Conservation (phyloP, 2,113 vertebrate genomes). For the Entelurus aequoreus region DNA sequence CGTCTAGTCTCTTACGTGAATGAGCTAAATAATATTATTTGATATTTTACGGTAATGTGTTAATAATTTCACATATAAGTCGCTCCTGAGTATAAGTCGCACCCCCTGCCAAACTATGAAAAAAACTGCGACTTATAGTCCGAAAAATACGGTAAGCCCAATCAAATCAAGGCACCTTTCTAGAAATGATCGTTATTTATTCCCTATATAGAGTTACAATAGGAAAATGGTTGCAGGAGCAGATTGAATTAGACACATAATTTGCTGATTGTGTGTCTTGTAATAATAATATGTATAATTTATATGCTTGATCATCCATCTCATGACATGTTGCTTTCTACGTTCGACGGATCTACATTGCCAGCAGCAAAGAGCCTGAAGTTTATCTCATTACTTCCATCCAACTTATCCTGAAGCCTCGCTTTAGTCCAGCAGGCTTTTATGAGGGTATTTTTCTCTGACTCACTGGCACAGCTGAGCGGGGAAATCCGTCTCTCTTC, state of each 20-base stretch:
- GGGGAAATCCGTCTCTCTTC: slow-evolving; percentile 68
- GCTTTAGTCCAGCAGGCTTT: slow-evolving; percentile 45
- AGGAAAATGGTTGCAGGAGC: not conserved
- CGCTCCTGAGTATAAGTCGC: too few relatives aligned
- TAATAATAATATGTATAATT: not conserved
- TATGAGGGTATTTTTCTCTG: slow-evolving; percentile 59
- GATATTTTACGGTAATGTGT: too few relatives aligned
- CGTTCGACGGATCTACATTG: slow-evolving; percentile 28
- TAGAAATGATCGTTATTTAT: not conserved
- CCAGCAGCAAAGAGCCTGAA: slow-evolving; percentile 40
- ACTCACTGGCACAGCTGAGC: slow-evolving; percentile 66
- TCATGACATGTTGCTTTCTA: slow-evolving; percentile 26
- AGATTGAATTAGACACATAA: not conserved
- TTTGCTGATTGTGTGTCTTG: not conserved
- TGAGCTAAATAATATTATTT: too few relatives aligned
- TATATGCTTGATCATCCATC: slow-evolving; percentile 12
- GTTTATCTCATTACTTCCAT: slow-evolving; percentile 52
- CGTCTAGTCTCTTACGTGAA: too few relatives aligned
- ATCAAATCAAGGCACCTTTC: not conserved
- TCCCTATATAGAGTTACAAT: not conserved
- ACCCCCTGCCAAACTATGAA: too few relatives aligned
- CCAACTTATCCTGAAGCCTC: slow-evolving; percentile 42
- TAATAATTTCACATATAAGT: too few relatives aligned
- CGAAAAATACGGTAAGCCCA: too few relatives aligned
- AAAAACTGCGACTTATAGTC: too few relatives aligned